Evolutionary conservation across 2,797 vertebrate species (phyloP).

Genomic region (Gastrophryne carolinensis): DNA sequence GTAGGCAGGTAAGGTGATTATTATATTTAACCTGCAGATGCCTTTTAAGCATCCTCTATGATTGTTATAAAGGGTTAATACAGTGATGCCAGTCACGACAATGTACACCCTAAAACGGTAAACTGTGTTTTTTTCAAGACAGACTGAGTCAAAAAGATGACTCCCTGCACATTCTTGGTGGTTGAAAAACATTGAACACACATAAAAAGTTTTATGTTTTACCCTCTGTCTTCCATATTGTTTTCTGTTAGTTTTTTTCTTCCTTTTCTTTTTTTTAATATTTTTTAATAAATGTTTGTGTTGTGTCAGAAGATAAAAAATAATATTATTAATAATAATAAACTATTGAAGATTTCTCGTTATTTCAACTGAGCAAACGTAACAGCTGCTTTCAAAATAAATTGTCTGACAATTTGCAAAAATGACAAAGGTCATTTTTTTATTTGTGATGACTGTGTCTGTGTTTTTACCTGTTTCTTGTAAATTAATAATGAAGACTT

Average conservation of each 20-base stretch:
- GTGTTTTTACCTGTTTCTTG: slow-evolving; percentile 99
- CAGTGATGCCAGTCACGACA: neutral
- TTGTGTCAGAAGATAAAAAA: slow-evolving; percentile 83
- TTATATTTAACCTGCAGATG: no score
- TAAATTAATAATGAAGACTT: slow-evolving; percentile 99
- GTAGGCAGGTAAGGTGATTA: no score
- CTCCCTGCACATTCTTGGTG: slow-evolving; percentile 30
- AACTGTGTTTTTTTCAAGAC: neutral
- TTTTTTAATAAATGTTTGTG: slow-evolving; percentile 87
- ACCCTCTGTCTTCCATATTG: slow-evolving; percentile 57
- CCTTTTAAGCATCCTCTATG: slow-evolving; percentile 13
- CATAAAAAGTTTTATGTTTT: slow-evolving; percentile 34
- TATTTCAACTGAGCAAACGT: slow-evolving; percentile 98
- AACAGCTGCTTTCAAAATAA: slow-evolving; percentile 97
- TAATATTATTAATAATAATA: slow-evolving; percentile 52
- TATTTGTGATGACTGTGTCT: slow-evolving; percentile 97
- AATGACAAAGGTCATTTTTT: slow-evolving; percentile 91
- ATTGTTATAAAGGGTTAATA: slow-evolving; percentile 2
- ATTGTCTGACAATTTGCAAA: slow-evolving; percentile 91
- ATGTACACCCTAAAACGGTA: no score
- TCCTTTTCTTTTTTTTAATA: slow-evolving; percentile 69
- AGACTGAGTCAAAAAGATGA: neutral
- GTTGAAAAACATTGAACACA: slow-evolving; percentile 40
- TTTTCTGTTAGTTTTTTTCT: slow-evolving; percentile 84
- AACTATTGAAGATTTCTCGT: slow-evolving; percentile 87